Evolutionary conservation across 2,113 vertebrate species (phyloP).

Genomic region (Phylloscopus trochilus): DNA sequence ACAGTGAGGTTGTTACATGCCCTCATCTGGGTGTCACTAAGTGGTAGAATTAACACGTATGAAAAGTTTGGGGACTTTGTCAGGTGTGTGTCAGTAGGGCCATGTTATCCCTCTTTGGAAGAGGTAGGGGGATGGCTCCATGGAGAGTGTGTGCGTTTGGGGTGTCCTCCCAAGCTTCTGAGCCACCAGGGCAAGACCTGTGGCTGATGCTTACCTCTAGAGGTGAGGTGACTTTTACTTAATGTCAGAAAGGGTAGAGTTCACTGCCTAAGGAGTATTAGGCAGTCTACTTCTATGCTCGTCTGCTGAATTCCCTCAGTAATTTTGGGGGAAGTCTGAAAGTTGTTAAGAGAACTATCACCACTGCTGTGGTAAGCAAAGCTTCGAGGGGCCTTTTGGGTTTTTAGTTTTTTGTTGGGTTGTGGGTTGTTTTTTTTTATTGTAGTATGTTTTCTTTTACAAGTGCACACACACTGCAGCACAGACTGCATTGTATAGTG

Average conservation of each 20-base stretch:
- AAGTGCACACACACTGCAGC: not conserved
- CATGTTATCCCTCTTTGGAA: not conserved
- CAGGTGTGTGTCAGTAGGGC: not conserved
- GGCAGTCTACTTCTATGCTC: not conserved
- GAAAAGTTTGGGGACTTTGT: not conserved
- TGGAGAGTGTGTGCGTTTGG: not conserved
- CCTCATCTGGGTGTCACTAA: not conserved
- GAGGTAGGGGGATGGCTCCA: not conserved
- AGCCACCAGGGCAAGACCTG: not conserved
- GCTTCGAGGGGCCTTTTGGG: accelerated
- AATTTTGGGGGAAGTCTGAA: not conserved
- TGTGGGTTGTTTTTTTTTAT: not conserved
- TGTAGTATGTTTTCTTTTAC: not conserved
- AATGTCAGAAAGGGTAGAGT: not conserved
- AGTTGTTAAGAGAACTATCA: not conserved
- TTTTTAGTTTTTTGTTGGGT: not conserved
- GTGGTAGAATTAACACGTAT: not conserved
- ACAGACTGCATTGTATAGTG: not conserved
- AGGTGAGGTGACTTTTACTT: not conserved
- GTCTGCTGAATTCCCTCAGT: not conserved
- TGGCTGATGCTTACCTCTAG: not conserved
- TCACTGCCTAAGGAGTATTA: not conserved
- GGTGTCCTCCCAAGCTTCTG: not conserved
- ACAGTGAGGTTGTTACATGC: not conserved
- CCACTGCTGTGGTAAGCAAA: not conserved